Conservation (phyloP, 2,888 invertebrate genomes). For the Hofmannophila pseudospretella region DNA sequence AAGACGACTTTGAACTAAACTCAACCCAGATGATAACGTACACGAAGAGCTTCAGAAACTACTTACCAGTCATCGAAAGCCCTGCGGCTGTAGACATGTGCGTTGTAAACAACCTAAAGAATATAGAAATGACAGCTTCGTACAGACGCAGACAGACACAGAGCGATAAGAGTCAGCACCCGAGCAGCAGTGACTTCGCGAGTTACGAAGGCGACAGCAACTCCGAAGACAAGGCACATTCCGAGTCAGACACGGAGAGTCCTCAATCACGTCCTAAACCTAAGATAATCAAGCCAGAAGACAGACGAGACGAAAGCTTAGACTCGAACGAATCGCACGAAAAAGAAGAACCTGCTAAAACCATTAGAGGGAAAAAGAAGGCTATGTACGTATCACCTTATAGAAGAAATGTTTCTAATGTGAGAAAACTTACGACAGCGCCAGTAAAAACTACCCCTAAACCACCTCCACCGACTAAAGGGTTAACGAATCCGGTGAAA, state of each 20-base stretch:
- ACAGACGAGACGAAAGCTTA: slow-evolving; percentile 55
- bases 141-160: slow-evolving; percentile 36
- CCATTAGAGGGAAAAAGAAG: slow-evolving; percentile 82
- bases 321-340: slow-evolving; percentile 68
- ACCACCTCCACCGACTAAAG: slow-evolving; percentile 29
- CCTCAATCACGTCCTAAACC: slow-evolving; percentile 63
- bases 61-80: slow-evolving; percentile 67
- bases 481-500: slow-evolving; percentile 34
- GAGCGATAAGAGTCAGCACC: slow-evolving; percentile 37
- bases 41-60: slow-evolving; percentile 72
- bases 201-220: slow-evolving; percentile 79
- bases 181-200: slow-evolving; percentile 59
- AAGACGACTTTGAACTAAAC: slow-evolving; percentile 83
- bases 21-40: slow-evolving; percentile 79
- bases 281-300: slow-evolving; percentile 77
- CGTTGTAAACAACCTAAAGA: slow-evolving; percentile 66
- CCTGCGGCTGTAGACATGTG: slow-evolving; percentile 66
- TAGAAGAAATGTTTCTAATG: slow-evolving; percentile 47
- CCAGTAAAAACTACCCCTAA: slow-evolving; percentile 31
- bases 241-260: slow-evolving; percentile 63
- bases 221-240: slow-evolving; percentile 73
- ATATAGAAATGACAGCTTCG: slow-evolving; percentile 64
- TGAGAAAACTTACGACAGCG: slow-evolving; percentile 43
- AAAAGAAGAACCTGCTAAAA: slow-evolving; percentile 72
- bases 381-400: slow-evolving; percentile 82